phyloP scores from a whole-genome alignment of 2,113 vertebrate species.

The Chaetodon trifascialis region DNA sequence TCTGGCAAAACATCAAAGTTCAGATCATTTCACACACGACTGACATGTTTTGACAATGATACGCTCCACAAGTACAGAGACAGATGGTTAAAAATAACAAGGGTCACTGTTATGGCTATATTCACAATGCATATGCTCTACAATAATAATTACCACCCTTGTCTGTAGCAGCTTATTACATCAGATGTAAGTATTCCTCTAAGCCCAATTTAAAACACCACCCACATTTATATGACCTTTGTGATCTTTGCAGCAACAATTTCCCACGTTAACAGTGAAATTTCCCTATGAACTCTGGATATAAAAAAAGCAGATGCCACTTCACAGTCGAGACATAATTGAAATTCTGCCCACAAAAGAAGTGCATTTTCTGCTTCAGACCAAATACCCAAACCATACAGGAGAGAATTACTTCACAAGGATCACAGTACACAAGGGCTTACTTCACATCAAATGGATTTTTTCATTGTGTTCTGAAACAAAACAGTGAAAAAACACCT shows the following conservation, averaged over 20 bases:
- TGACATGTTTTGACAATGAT: constrained; percentile 21
- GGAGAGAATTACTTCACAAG: constrained; percentile 41
- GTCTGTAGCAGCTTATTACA: constrained; percentile 32
- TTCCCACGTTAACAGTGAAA: constrained; percentile 22
- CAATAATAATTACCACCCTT: constrained; percentile 18
- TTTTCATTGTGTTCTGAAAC: constrained; percentile 38
- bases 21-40: constrained; percentile 12
- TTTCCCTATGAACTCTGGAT: constrained; percentile 50
- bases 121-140: constrained; percentile 28
- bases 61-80: constrained; percentile 18
- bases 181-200: constrained; percentile 40
- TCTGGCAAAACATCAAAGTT: constrained; percentile 4
- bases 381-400: constrained; percentile 26
- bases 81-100: constrained; percentile 36
- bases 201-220: constrained; percentile 43
- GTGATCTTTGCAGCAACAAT: constrained; percentile 46
- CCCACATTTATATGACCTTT: constrained; percentile 46
- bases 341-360: constrained; percentile 44
- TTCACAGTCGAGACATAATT: constrained; percentile 42
- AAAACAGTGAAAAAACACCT: constrained; percentile 25
- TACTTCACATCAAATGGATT: constrained; percentile 51
- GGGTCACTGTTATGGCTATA: constrained; percentile 14
- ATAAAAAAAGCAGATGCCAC: constrained; percentile 51
- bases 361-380: constrained; percentile 39
- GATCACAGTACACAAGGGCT: constrained; percentile 27